Base-by-base conservation (phyloP, 2,113 vertebrate species). In the Myodes glareolus region DNA sequence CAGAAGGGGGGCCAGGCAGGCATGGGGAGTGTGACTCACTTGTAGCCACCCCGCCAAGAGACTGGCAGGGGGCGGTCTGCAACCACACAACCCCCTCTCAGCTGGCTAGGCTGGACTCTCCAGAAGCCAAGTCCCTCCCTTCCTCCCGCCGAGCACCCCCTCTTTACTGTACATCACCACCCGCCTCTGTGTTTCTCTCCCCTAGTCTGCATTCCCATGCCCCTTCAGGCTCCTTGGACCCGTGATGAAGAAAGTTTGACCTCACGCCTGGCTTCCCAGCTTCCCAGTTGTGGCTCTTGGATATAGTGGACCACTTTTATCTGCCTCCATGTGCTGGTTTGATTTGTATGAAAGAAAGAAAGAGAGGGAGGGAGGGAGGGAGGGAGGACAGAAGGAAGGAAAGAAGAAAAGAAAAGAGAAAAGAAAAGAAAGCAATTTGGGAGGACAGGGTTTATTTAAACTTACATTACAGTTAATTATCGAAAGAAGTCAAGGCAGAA, bases 21-120 rank as follows among this genome's bases (percentile, higher is more conserved):
- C 63, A 42, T 1, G 31, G 76, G 72, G 55, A 90, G 82, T 33
- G 47, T 97, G 97, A 97, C 80, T 97, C 97, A 97, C 70, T 17
- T 27, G 82, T 61, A 61, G 73, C 81, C 72, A 19, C 67, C 31
- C 88, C 27, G 88, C 93, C 82, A n/a, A 87, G 58, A 92, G 63
- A 52, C 96, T 88, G 96, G 92, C 70, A 19, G 47, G 63, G 52
- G 82, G 29, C 33, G 0, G 7, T 12, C 23, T 1, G 1, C 50
- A 72, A 80, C 90, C 70, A 19, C 42, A 58, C 11, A 65, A 31
- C 52, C 13, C 21, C 7, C 11, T 14, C 90, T 88, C 39, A 42
- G n/a, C 77, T 3, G 11, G 45, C 63, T 31, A 2, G 75, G 61
- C 70, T 91, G 29, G 0, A 5, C 61, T 36, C 29, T 45, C 52